Evolutionary conservation across 2,797 vertebrate genomes (phyloP).

Genomic region (Eulemur coronatus): DNA sequence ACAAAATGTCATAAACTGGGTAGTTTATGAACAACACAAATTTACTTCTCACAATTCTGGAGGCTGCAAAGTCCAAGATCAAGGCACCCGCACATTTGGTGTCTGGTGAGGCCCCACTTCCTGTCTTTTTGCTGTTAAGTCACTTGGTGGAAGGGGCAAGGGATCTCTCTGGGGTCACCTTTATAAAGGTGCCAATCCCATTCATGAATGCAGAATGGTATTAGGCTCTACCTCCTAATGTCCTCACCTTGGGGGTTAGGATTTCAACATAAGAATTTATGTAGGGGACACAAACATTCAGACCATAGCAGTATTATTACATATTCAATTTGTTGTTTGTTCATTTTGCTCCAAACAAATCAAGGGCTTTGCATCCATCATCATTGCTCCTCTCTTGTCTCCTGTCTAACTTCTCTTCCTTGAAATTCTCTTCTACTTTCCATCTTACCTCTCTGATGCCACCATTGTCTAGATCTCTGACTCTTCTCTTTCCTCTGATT

Average conservation of each 20-base stretch:
- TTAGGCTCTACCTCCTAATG: neutral
- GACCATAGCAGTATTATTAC: neutral
- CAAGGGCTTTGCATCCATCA: too few species aligned
- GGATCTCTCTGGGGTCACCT: neutral
- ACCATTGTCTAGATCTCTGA: neutral
- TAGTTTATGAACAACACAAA: neutral
- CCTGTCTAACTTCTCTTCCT: neutral
- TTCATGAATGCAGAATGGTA: neutral
- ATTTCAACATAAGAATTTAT: neutral
- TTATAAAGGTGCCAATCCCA: neutral
- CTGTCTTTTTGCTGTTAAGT: neutral
- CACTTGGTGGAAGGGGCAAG: too few species aligned
- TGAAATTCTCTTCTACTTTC: neutral
- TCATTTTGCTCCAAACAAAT: neutral
- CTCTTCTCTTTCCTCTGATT: neutral
- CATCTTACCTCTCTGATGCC: neutral
- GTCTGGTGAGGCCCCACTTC: neutral
- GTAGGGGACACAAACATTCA: too few species aligned
- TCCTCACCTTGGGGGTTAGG: neutral
- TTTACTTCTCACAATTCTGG: neutral
- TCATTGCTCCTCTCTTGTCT: neutral
- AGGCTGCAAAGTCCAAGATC: neutral
- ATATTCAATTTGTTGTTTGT: neutral
- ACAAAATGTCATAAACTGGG: neutral
- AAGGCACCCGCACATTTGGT: neutral